These are phyloP conservation scores for Drosophila punjabiensis DNA, from an alignment of 1,140 invertebrate genomes.

Conservation along the genomic window DNA sequence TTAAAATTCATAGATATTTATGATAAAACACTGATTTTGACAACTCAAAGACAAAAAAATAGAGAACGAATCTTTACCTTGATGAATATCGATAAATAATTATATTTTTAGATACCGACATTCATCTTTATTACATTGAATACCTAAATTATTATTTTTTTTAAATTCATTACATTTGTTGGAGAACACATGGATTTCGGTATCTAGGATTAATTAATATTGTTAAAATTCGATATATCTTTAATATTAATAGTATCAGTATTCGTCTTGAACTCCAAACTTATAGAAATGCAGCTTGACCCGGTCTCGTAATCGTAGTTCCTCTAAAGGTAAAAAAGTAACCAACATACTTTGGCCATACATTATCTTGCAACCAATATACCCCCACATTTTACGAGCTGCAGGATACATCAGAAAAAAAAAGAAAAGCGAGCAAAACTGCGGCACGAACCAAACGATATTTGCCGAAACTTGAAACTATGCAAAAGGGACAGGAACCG, in stretches of 20 bases:
- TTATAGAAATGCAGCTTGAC: neutral
- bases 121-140: too few relatives aligned
- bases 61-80: too few relatives aligned
- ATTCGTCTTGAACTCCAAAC: neutral
- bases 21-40: too few relatives aligned
- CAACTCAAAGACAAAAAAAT: too few relatives aligned
- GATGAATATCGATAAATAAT: too few relatives aligned
- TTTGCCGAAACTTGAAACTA: conserved; percentile 71
- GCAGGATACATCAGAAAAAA: neutral
- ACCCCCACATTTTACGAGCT: conserved; percentile 6
- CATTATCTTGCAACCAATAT: neutral
- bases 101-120: too few relatives aligned
- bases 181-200: too few relatives aligned
- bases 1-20: neutral
- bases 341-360: neutral
- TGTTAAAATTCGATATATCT: neutral
- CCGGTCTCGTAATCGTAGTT: neutral
- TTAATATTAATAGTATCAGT: neutral
- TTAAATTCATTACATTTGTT: too few relatives aligned
- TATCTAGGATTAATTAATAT: neutral
- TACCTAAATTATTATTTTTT: too few relatives aligned
- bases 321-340: neutral
- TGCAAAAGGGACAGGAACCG: conserved; percentile 75
- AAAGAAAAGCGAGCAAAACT: conserved; percentile 49
- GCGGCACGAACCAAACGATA: conserved; percentile 56